Evolutionary conservation across 2,113 vertebrate species (phyloP).

Genomic region (Callorhinus ursinus): DNA sequence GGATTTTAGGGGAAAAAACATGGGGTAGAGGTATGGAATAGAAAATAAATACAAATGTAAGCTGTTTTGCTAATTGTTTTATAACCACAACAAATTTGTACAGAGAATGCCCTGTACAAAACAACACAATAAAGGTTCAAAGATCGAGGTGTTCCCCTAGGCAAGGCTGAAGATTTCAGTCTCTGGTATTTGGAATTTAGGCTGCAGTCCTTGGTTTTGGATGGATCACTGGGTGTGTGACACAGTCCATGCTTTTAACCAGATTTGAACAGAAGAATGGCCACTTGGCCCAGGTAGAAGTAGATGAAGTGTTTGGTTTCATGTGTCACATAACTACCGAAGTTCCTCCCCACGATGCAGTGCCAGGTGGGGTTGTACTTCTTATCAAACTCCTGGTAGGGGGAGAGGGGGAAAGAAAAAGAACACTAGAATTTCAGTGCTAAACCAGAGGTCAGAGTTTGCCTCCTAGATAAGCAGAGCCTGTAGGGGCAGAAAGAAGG

Average conservation of each 20-base stretch:
- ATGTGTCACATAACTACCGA: constrained; percentile 98
- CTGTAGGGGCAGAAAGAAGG: constrained; percentile 12
- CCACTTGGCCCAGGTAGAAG: constrained; percentile 99
- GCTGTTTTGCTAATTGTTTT: constrained; percentile 84
- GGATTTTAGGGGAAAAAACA: constrained; percentile 82
- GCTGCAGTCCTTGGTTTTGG: constrained; percentile 81
- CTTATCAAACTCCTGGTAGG: constrained; percentile 96
- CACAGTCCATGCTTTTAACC: constrained; percentile 87
- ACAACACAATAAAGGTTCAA: constrained; percentile 82
- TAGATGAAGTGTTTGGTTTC: constrained; percentile 99
- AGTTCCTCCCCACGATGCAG: constrained; percentile 98
- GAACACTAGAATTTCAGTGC: constrained; percentile 38
- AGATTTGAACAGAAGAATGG: constrained; percentile 98
- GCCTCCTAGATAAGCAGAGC: constrained; percentile 17
- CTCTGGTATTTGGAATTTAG: constrained; percentile 81
- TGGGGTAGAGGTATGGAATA: constrained; percentile 72
- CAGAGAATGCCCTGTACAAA: constrained; percentile 90
- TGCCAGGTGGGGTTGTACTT: constrained; percentile 99
- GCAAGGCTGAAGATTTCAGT: constrained; percentile 85
- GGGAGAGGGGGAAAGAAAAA: constrained; percentile 12
- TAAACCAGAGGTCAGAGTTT: not conserved
- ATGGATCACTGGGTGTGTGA: constrained; percentile 78
- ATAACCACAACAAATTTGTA: constrained; percentile 87
- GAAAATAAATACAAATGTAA: constrained; percentile 88
- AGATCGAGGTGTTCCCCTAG: constrained; percentile 82